Conservation (phyloP, 2,888 invertebrate species). For the Luperina nickerlii region DNA sequence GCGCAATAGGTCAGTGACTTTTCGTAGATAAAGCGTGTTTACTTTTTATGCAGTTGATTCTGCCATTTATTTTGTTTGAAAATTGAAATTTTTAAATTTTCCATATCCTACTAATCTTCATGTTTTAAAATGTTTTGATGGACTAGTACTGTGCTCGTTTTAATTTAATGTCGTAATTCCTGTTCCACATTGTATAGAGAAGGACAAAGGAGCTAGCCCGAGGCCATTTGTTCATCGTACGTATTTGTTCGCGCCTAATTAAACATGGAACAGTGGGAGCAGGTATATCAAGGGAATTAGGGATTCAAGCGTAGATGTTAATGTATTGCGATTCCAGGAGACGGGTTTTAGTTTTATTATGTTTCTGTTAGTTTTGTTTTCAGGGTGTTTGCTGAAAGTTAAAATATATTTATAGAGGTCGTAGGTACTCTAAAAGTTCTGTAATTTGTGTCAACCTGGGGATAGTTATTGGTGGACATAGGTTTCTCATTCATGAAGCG, state of each 20-base stretch:
- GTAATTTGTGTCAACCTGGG: slow-evolving; percentile 23
- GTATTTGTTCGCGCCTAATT: slow-evolving; percentile 90
- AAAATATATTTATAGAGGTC: slow-evolving; percentile 17
- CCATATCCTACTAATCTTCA: too few relatives aligned
- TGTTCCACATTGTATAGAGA: too few relatives aligned
- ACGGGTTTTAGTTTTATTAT: slow-evolving; percentile 59
- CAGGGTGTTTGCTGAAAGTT: slow-evolving; percentile 9
- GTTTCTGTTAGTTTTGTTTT: slow-evolving; percentile 46
- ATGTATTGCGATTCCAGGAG: slow-evolving; percentile 64
- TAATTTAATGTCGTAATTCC: too few relatives aligned
- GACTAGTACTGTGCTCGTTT: too few relatives aligned
- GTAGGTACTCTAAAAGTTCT: slow-evolving; percentile 18
- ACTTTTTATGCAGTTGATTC: too few relatives aligned
- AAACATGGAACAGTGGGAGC: slow-evolving; percentile 83
- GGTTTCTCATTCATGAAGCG: not conserved
- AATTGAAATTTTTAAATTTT: too few relatives aligned
- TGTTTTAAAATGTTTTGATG: too few relatives aligned
- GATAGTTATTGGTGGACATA: not conserved
- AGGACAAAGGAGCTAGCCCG: slow-evolving; percentile 85
- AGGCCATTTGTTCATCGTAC: slow-evolving; percentile 86
- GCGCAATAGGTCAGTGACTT: too few relatives aligned
- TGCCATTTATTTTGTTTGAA: too few relatives aligned
- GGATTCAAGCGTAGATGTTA: slow-evolving; percentile 72
- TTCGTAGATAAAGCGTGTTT: too few relatives aligned
- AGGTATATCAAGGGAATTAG: slow-evolving; percentile 78